Conservation (phyloP, 1,140 invertebrate species). For the Drosophila persimilis region DNA sequence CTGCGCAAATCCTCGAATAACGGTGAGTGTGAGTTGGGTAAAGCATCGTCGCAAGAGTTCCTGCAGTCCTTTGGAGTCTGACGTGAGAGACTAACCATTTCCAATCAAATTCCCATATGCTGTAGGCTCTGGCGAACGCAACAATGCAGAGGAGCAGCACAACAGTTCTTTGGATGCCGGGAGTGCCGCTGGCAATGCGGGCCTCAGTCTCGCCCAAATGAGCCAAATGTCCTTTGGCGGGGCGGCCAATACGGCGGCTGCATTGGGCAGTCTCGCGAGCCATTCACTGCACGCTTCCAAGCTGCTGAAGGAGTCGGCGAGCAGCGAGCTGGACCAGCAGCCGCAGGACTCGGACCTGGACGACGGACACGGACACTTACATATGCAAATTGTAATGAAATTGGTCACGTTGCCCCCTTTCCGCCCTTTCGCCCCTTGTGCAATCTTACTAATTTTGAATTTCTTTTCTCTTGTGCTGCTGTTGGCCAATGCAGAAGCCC, state of each 20-base stretch:
- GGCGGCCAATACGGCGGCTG: constrained; percentile 41
- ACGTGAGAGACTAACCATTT: constrained; percentile 3
- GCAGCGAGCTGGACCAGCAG: constrained; percentile 71
- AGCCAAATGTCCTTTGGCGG: constrained; percentile 78
- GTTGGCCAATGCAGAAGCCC: constrained; percentile 67
- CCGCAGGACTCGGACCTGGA: constrained; percentile 82
- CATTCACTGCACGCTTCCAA: constrained; percentile 78
- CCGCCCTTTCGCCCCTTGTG: neutral
- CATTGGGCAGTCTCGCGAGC: constrained; percentile 56
- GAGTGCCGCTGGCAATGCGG: constrained; percentile 58
- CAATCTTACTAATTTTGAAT: constrained; percentile 40
- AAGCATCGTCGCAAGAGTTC: constrained; percentile 58
- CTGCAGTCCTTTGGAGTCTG: neutral
- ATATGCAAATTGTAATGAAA: constrained; percentile 83
- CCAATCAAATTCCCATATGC: neutral
- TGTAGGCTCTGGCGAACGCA: constrained; percentile 85
- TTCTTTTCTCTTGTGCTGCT: constrained; percentile 14
- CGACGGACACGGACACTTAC: constrained; percentile 74
- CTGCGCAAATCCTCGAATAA: constrained; percentile 88
- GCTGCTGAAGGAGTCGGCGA: constrained; percentile 74
- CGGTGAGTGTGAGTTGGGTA: constrained; percentile 77
- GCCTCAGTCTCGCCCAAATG: constrained; percentile 79
- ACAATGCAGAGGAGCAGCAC: constrained; percentile 83
- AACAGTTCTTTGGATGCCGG: constrained; percentile 72
- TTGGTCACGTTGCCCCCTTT: constrained; percentile 67